phyloP scores from a whole-genome alignment of 2,797 vertebrate species.

The Lepilemur ruficaudatus region DNA sequence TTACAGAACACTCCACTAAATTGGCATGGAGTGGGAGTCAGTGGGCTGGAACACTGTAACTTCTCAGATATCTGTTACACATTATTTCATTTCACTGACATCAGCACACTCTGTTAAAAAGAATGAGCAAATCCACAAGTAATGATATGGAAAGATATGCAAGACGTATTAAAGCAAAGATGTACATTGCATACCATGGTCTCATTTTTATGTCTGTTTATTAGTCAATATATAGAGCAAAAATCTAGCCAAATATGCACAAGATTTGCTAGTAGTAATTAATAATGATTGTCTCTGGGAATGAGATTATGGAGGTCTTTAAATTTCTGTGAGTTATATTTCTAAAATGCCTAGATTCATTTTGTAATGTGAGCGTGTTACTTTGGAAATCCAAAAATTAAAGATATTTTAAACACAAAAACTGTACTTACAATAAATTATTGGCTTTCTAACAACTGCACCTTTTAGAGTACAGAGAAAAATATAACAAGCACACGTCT shows the following conservation, averaged over 20 bases:
- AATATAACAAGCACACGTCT: neutral
- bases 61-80: neutral
- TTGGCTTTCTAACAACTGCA: neutral
- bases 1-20: neutral
- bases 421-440: neutral
- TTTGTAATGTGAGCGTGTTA: neutral
- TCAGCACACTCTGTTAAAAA: neutral
- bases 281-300: neutral
- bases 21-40: neutral
- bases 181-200: neutral
- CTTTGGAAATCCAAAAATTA: neutral
- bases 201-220: neutral
- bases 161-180: neutral
- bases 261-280: neutral
- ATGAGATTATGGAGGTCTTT: neutral
- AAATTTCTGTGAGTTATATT: neutral
- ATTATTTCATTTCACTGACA: neutral
- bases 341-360: neutral
- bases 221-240: neutral
- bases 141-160: neutral
- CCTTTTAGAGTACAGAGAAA: neutral
- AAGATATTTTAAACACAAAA: neutral
- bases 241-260: neutral
- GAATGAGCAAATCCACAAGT: neutral
- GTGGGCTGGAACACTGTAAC: neutral